These are phyloP conservation scores for Ceratina calcarata DNA, from an alignment of 1,140 invertebrate genomes.

Conservation along the genomic window DNA sequence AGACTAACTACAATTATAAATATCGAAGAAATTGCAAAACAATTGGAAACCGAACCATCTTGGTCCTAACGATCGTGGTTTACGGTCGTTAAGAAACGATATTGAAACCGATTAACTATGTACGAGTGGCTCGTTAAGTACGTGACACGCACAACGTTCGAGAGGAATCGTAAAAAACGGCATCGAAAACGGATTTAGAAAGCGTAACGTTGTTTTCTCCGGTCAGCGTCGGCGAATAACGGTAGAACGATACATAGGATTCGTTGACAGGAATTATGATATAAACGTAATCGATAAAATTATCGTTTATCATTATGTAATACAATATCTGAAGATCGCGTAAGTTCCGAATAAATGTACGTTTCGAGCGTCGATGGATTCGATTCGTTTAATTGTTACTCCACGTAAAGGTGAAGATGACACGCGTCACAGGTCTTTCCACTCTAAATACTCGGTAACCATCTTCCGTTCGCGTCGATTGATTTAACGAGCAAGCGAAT, in stretches of 20 bases:
- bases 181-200: slow-evolving; percentile 69
- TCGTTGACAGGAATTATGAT: not conserved
- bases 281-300: too few relatives aligned
- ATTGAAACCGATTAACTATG: not conserved
- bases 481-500: slow-evolving; percentile 9
- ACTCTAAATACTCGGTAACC: not conserved
- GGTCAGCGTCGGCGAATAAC: not conserved
- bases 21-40: too few relatives aligned
- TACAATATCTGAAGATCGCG: too few relatives aligned
- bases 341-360: too few relatives aligned
- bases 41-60: too few relatives aligned
- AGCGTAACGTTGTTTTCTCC: slow-evolving; percentile 70
- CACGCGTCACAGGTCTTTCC: not conserved
- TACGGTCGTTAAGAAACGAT: not conserved
- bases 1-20: too few relatives aligned
- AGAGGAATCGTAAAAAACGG: slow-evolving; percentile 30
- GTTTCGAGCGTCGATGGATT: too few relatives aligned
- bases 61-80: too few relatives aligned
- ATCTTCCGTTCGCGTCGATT: slow-evolving; percentile 4
- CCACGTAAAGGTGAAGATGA: too few relatives aligned
- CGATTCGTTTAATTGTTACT: too few relatives aligned
- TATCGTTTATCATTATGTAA: too few relatives aligned
- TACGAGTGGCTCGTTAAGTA: not conserved
- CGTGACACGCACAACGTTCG: not conserved
- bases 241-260: not conserved